A percentile compares a stretch with the other conserved stretches of the same genome.
Conservation (phyloP, 1,140 invertebrate genomes). For the Anagrus nilaparvatae region DNA sequence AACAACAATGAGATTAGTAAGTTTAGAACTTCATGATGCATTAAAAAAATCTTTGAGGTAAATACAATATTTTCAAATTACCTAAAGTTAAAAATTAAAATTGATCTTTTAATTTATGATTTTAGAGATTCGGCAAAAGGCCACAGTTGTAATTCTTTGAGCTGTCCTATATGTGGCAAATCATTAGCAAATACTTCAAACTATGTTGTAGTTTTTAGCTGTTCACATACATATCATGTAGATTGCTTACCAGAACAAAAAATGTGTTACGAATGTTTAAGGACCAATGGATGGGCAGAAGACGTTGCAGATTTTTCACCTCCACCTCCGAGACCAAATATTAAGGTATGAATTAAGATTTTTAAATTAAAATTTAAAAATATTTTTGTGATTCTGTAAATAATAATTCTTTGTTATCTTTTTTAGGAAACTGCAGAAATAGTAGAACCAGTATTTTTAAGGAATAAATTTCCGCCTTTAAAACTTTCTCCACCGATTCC, state of each 20-base stretch:
- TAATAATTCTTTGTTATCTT: slow-evolving; percentile 1
- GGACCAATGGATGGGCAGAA: slow-evolving; percentile 36
- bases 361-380: slow-evolving; percentile 1
- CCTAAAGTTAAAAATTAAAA: slow-evolving; percentile 1
- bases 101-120: slow-evolving; percentile 11
- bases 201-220: slow-evolving; percentile 34
- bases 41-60: slow-evolving; percentile 35
- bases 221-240: slow-evolving; percentile 37
- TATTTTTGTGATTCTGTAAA: not conserved
- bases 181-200: slow-evolving; percentile 29
- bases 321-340: slow-evolving; percentile 16
- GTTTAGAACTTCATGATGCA: slow-evolving; percentile 35
- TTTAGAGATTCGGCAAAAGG: slow-evolving; percentile 33
- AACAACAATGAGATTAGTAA: slow-evolving; percentile 37
- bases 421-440: slow-evolving; percentile 31
- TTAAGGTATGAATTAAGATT: not conserved
- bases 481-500: slow-evolving; percentile 34
- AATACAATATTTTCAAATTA: not conserved
- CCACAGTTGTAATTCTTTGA: slow-evolving; percentile 26
- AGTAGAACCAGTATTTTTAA: slow-evolving; percentile 34
- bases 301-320: slow-evolving; percentile 21
- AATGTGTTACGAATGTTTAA: slow-evolving; percentile 37
- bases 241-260: slow-evolving; percentile 36
- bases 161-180: slow-evolving; percentile 35
- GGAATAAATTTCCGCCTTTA: slow-evolving; percentile 28